A percentile compares a stretch with the other conserved stretches of the same genome.
Evolutionary conservation across 2,888 invertebrate species (phyloP).

Genomic region (Drepana falcataria): DNA sequence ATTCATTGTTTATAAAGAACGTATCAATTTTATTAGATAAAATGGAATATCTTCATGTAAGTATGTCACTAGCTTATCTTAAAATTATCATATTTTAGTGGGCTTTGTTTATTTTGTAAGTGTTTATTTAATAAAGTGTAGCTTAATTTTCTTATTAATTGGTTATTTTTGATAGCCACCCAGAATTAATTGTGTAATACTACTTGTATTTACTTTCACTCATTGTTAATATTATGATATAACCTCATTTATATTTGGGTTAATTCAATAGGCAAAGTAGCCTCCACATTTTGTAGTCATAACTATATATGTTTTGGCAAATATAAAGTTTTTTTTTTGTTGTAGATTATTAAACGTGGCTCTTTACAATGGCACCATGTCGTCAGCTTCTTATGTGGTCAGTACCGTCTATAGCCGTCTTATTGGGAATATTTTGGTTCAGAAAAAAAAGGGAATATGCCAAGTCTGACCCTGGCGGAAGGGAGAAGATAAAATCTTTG

Average conservation of each 20-base stretch:
- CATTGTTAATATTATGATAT: background rate
- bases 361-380: conserved; percentile 86
- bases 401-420: conserved; percentile 87
- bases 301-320: no score
- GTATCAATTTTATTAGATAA: conserved; percentile 25
- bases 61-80: conserved; percentile 45
- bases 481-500: conserved; percentile 69
- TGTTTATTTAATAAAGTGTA: conserved; percentile 7
- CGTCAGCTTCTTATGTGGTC: conserved; percentile 88
- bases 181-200: no score
- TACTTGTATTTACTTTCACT: background rate
- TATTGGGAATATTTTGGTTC: conserved; percentile 90
- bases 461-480: conserved; percentile 86
- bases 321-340: conserved; percentile 38
- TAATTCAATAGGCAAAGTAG: no score
- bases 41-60: conserved; percentile 42
- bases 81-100: conserved; percentile 19
- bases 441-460: conserved; percentile 86
- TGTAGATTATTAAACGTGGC: conserved; percentile 83
- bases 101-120: conserved; percentile 1
- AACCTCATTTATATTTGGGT: background rate
- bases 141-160: no score
- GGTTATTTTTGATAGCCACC: no score
- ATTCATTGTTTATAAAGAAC: conserved; percentile 22
- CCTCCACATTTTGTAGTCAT: no score